Evolutionary conservation across 2,113 vertebrate genomes (phyloP), one percentile per base, ranked within the genome.

Genomic region (Buteo buteo): DNA sequence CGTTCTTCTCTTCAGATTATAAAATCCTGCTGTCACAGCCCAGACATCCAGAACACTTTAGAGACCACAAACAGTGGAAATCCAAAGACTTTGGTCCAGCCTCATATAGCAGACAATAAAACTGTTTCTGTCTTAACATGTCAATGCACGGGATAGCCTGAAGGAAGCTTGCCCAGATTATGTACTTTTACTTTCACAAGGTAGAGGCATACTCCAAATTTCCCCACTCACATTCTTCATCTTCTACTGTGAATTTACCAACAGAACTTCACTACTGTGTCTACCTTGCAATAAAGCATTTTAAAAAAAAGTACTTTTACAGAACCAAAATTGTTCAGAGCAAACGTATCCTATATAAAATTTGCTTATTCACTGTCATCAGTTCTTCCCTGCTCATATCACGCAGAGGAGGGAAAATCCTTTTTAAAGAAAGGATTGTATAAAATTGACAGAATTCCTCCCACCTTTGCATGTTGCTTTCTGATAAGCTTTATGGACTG

Each of bases 391-490:
- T 1, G 12, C 62, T 97, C 64, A 55, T 49, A 71, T 34, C 44
- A 64, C 0, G 10, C 62, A 96, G 87, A 92, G 80, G 77, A 85
- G 82, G 81, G 25, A 86, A 91, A 88, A 45, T 26, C 47, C 42
- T 91, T 92, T 91, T 91, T 92, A 38, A 88, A 90, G 73, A 71
- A 90, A 70, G 28, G 34, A 66, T 22, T 85, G 67, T 42, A 52
- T 47, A 76, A 88, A 94, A 90, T 42, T 64, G 58, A 88, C 32
- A 88, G 50, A 79, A 74, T 93, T 94, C 86, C 93, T 97, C 93
- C 83, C 79, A 92, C 87, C 31, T 93, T 77, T 86, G 57, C 49
- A 55, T 86, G 69, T 67, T 94, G 64, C 61, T 80, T 93, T 92
- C 86, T 80, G 91, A 87, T 93, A 93, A 94, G 65, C 50, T 94